Evolutionary conservation across 2,113 vertebrate genomes (phyloP), one percentile per base, ranked within the genome.

Genomic region (Cettia cetti): DNA sequence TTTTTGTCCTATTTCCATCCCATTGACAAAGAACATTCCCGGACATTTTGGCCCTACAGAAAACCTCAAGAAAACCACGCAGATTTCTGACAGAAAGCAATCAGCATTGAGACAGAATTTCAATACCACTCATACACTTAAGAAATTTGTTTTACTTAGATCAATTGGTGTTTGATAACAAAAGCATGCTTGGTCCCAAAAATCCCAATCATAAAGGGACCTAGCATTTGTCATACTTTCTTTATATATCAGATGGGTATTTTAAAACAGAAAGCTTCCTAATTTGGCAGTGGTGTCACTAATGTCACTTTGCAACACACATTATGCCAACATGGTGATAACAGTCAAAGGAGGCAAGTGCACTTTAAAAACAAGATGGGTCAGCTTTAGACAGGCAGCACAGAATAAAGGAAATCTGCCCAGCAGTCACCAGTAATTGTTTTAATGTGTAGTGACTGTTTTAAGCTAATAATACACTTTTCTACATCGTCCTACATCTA

Each of bases 401-500:
- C 7, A 82, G 52, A 66, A 59, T 37, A 72, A 53, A 68, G 44
- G 31, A 40, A 37, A 33, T 39, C 26, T 47, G 22, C 28, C 63
- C 61, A 54, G 28, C 12, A 76, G 47, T 23, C 9, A 1, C 28
- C 45, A 31, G 16, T 20, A 33, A 42, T 12, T 21, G 17, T 35
- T 82, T 71, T 37, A 53, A 50, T 1, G 2, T 31, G 39, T 20
- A 72, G 37, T 4, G 30, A 44, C 14, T 40, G 18, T 21, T 72
- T 75, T 42, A 35, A 10, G 4, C 80, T 39, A 54, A 57, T 70
- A 64, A 61, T 20, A 6, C 1, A 27, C 16, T 22, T 57, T 59
- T 33, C 45, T 69, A 47, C 5, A 11, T 42, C 1, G 2, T 3
- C 21, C 18, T n/a, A n/a, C n/a, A n/a, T n/a, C n/a, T n/a, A n/a